A percentile compares a stretch with the other conserved stretches of the same genome.
Conservation (phyloP, 2,888 invertebrate species). For the Caradrina kadenii region DNA sequence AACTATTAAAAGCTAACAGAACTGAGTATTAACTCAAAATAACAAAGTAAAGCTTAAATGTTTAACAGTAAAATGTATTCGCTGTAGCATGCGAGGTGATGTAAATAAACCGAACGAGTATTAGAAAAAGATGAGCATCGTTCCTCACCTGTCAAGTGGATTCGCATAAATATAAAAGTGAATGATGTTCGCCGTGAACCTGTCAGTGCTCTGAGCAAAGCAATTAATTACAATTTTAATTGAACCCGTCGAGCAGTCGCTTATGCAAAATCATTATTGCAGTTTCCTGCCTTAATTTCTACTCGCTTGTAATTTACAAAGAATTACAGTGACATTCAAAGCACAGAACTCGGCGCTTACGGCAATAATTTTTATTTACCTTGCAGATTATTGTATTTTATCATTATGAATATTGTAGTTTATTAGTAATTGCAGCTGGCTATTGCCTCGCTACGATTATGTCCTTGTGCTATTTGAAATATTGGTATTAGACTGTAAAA, state of each 20-base stretch:
- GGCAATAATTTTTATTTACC: slow-evolving; percentile 59
- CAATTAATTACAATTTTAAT: slow-evolving; percentile 89
- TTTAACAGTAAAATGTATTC: neutral
- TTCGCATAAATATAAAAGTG: slow-evolving; percentile 88
- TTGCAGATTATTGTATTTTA: slow-evolving; percentile 53
- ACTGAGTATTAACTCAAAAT: neutral
- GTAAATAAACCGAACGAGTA: slow-evolving; percentile 69
- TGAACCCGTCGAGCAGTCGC: slow-evolving; percentile 79
- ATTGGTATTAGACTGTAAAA: slow-evolving; percentile 37
- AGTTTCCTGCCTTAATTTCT: slow-evolving; percentile 63
- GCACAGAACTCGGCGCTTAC: slow-evolving; percentile 43
- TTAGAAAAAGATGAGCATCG: slow-evolving; percentile 77
- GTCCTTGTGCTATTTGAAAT: slow-evolving; percentile 49
- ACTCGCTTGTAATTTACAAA: slow-evolving; percentile 61
- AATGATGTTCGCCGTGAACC: slow-evolving; percentile 84
- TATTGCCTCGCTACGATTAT: slow-evolving; percentile 46
- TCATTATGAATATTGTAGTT: slow-evolving; percentile 59
- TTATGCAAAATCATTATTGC: slow-evolving; percentile 78
- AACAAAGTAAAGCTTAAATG: slow-evolving; percentile 1
- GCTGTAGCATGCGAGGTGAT: slow-evolving; percentile 47
- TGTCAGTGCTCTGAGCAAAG: slow-evolving; percentile 82
- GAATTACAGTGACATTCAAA: slow-evolving; percentile 63
- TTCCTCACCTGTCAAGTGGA: slow-evolving; percentile 84
- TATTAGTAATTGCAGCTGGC: slow-evolving; percentile 47
- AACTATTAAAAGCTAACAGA: neutral